Percentiles rank a stretch among this genome's conserved stretches.
phyloP scores from a whole-genome alignment of 2,113 vertebrate species.

The Haliaeetus leucogaster region DNA sequence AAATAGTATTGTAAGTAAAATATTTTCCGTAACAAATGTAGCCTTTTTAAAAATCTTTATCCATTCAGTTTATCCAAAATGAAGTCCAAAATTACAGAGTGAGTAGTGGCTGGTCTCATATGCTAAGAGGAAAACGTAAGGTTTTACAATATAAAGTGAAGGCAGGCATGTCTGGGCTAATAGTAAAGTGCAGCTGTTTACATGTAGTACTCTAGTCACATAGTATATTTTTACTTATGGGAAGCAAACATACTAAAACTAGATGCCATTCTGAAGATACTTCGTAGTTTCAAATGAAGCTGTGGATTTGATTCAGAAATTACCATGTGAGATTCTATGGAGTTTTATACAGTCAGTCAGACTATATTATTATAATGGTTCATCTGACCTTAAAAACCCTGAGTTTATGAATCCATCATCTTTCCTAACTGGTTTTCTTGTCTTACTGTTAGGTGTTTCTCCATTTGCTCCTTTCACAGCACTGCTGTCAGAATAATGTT shows the following conservation, averaged over 20 bases:
- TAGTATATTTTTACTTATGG: neutral
- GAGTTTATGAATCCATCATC: neutral
- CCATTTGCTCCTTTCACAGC: neutral
- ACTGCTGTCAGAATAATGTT: neutral
- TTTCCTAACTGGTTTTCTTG: neutral
- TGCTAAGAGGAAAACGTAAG: fast-evolving
- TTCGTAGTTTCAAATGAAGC: neutral
- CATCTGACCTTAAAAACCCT: neutral
- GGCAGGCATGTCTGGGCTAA: neutral
- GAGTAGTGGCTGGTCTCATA: neutral
- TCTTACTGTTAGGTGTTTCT: neutral
- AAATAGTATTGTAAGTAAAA: neutral
- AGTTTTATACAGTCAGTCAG: neutral
- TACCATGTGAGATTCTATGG: neutral
- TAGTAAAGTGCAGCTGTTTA: neutral
- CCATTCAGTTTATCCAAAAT: neutral
- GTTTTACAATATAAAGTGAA: neutral
- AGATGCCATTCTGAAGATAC: neutral
- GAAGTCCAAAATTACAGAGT: neutral
- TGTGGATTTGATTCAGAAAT: neutral
- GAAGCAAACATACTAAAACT: neutral
- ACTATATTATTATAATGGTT: neutral
- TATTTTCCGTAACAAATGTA: neutral
- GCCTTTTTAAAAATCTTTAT: neutral
- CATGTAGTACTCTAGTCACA: neutral